Conservation (phyloP, 2,797 vertebrate species). For the Potorous gilbertii region DNA sequence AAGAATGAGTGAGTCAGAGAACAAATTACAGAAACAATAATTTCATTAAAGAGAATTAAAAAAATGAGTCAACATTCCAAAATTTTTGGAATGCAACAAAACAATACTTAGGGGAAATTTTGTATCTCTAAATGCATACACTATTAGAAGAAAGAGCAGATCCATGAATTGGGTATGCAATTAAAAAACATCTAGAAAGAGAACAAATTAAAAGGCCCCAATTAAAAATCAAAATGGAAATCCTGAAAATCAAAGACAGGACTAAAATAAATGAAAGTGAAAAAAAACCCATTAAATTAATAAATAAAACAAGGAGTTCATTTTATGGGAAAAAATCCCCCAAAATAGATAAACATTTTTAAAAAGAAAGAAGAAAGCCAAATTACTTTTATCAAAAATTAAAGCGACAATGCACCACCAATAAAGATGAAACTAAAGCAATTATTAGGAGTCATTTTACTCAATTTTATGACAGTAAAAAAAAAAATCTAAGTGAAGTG, state of each 20-base stretch:
- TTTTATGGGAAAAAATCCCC: not conserved
- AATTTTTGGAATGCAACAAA: not conserved
- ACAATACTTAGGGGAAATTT: not conserved
- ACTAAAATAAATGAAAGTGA: not conserved
- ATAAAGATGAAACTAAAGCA: not conserved
- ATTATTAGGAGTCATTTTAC: not conserved
- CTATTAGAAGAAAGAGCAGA: not conserved
- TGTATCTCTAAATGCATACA: not conserved
- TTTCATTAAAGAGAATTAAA: not conserved
- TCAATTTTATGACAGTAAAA: not conserved
- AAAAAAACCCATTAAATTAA: not conserved
- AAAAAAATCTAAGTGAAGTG: not conserved
- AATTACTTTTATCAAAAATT: not conserved
- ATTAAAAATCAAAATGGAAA: not conserved
- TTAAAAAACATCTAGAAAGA: not conserved
- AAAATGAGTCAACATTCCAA: not conserved
- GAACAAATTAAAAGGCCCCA: not conserved
- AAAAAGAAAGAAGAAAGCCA: not conserved
- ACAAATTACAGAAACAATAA: not conserved
- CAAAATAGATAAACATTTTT: not conserved
- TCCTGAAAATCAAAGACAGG: not conserved
- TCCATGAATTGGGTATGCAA: not conserved
- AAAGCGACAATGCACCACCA: not conserved
- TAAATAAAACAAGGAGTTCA: not conserved
- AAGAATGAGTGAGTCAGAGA: not conserved